Conservation (phyloP, 2,797 vertebrate species). For the Enteromius radiatus region DNA sequence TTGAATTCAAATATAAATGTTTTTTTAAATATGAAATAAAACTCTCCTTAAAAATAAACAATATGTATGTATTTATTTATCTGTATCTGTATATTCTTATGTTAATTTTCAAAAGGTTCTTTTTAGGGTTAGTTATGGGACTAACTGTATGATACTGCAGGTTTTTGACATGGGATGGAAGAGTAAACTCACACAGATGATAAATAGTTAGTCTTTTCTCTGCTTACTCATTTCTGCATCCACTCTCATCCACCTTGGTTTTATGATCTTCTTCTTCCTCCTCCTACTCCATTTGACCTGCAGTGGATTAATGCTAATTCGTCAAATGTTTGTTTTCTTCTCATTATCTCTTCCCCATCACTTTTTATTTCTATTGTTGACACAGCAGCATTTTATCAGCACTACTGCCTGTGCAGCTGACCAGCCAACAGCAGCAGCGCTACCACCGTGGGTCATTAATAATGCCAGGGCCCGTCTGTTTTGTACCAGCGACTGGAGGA, state of each 20-base stretch:
- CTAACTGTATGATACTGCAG: background rate
- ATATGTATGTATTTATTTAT: background rate
- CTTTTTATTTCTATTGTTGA: conserved; percentile 22
- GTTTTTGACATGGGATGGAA: background rate
- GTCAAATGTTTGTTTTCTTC: conserved; percentile 26
- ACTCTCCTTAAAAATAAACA: background rate
- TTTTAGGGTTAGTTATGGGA: background rate
- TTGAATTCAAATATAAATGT: background rate
- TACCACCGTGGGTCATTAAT: conserved; percentile 23
- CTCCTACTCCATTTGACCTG: conserved; percentile 45
- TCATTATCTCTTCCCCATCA: background rate
- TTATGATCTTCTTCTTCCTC: background rate
- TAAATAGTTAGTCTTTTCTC: background rate
- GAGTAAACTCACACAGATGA: background rate
- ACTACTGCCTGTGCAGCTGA: conserved; percentile 32
- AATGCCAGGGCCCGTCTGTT: conserved; percentile 45
- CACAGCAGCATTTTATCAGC: conserved; percentile 14
- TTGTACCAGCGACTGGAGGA: conserved; percentile 37
- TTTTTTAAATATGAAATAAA: background rate
- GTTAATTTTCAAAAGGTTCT: background rate
- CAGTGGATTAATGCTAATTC: conserved; percentile 70
- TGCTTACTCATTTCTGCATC: background rate
- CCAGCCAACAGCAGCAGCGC: conserved; percentile 26
- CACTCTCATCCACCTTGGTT: background rate
- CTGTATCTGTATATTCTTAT: background rate